Conservation (phyloP, 2,797 vertebrate genomes). For the Catharus ustulatus region DNA sequence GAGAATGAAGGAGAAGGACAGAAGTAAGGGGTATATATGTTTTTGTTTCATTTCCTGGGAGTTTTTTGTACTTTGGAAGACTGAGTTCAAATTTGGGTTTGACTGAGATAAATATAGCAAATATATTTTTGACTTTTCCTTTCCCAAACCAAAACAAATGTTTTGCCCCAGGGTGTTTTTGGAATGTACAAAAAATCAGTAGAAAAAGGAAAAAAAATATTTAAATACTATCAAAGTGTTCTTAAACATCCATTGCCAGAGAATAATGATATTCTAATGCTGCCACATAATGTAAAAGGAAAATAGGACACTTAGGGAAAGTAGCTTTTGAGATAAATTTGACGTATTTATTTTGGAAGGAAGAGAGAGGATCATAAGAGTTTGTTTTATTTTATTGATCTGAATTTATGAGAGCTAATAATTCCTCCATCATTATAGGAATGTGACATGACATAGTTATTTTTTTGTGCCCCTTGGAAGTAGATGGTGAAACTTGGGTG, state of each 20-base stretch:
- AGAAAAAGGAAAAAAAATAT: conserved; percentile 30
- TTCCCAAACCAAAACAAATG: conserved; percentile 42
- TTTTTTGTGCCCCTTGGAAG: not conserved
- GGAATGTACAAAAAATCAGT: conserved; percentile 45
- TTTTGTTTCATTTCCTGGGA: not conserved
- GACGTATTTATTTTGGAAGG: not conserved
- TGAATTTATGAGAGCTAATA: not conserved
- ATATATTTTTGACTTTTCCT: conserved; percentile 48
- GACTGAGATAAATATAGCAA: conserved; percentile 59
- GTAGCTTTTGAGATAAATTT: conserved; percentile 17
- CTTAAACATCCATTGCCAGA: conserved; percentile 42
- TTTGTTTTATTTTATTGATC: not conserved
- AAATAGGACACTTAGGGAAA: conserved; percentile 44
- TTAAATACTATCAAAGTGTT: conserved; percentile 38
- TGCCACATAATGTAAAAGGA: conserved; percentile 8
- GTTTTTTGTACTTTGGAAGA: conserved; percentile 9
- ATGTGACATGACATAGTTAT: not conserved
- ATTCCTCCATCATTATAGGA: not conserved
- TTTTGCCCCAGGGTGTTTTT: conserved; percentile 54
- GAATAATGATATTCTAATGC: conserved; percentile 26
- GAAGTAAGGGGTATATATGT: not conserved
- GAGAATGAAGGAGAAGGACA: not conserved
- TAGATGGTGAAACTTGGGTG: not conserved
- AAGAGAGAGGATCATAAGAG: not conserved
- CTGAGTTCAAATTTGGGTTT: conserved; percentile 23